These are phyloP conservation scores for Lordiphosa clarofinis DNA, from an alignment of 1,140 invertebrate genomes.

Conservation along the genomic window DNA sequence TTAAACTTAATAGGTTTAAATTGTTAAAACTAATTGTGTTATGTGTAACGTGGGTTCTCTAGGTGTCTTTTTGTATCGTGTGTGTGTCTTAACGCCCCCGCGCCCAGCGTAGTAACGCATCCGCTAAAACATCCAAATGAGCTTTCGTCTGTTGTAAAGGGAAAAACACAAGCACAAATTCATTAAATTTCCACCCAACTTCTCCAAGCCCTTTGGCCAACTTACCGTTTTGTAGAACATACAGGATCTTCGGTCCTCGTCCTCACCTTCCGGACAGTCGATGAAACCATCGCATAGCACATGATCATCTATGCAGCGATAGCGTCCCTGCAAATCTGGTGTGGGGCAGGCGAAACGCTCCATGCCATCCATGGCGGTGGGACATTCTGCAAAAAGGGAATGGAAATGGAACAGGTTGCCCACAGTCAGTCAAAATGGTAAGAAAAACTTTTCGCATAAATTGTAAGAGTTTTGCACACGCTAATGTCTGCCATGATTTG, in stretches of 20 bases:
- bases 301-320: slow-evolving; percentile 97
- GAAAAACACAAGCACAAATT: slow-evolving; percentile 6
- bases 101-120: slow-evolving; percentile 94
- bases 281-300: slow-evolving; percentile 96
- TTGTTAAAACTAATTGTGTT: slow-evolving; percentile 60
- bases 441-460: slow-evolving; percentile 68
- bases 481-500: slow-evolving; percentile 77
- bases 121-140: slow-evolving; percentile 94
- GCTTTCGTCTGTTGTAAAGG: slow-evolving; percentile 91
- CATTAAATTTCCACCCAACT: not conserved
- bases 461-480: slow-evolving; percentile 71
- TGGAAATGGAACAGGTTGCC: slow-evolving; percentile 17
- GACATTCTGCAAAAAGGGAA: slow-evolving; percentile 87
- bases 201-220: not conserved
- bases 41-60: slow-evolving; percentile 54
- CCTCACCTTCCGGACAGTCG: slow-evolving; percentile 95
- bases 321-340: slow-evolving; percentile 92
- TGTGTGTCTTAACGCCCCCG: slow-evolving; percentile 86
- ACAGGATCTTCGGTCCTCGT: slow-evolving; percentile 95
- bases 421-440: slow-evolving; percentile 52
- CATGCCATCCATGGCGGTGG: slow-evolving; percentile 94
- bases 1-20: slow-evolving; percentile 41
- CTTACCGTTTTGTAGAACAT: slow-evolving; percentile 99
- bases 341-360: slow-evolving; percentile 96
- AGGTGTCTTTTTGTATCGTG: slow-evolving; percentile 26